These are phyloP conservation scores for Leptosomus discolor DNA, from an alignment of 2,113 vertebrate genomes.

Conservation along the genomic window DNA sequence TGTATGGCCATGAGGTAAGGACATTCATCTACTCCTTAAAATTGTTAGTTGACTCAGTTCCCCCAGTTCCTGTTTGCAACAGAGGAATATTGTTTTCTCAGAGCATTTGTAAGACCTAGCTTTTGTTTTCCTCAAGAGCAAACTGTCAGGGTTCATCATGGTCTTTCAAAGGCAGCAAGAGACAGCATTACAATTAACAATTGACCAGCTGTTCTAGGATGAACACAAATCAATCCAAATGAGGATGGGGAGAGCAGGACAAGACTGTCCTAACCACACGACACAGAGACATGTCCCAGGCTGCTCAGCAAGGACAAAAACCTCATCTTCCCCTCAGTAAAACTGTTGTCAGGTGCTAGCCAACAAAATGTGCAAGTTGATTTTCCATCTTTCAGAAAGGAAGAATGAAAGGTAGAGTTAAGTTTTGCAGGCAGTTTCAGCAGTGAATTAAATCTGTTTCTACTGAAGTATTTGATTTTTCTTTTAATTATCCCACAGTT, in stretches of 20 bases:
- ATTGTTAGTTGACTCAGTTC: background rate
- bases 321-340: background rate
- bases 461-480: slow-evolving; percentile 47
- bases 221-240: background rate
- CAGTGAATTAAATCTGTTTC: slow-evolving; percentile 35
- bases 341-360: background rate
- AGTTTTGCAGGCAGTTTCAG: slow-evolving; percentile 8
- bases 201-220: background rate
- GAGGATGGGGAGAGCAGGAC: background rate
- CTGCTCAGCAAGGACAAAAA: background rate
- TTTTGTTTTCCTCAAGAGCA: background rate
- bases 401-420: background rate
- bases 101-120: background rate
- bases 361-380: background rate
- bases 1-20: background rate
- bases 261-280: background rate
- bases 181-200: background rate
- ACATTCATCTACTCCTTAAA: background rate
- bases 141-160: background rate
- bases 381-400: slow-evolving; percentile 9
- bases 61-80: background rate
- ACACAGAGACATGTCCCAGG: background rate
- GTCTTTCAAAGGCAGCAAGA: background rate
- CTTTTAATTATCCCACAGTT: slow-evolving; percentile 4
- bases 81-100: background rate